Conservation (phyloP, 2,888 invertebrate genomes). For the Carterocephalus palaemon region DNA sequence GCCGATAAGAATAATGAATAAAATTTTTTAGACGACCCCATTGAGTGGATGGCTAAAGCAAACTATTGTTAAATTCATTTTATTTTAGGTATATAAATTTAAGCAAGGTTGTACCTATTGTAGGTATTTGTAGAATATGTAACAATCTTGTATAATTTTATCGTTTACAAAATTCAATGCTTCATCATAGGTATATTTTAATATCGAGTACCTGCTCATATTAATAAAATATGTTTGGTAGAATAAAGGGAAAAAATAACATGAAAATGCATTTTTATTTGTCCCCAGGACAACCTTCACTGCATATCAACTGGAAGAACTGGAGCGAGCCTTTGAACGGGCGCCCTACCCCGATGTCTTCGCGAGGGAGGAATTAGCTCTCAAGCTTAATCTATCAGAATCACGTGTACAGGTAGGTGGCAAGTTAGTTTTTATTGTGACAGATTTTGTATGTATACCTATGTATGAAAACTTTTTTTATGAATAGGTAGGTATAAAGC, state of each 20-base stretch:
- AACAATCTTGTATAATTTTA: too few relatives aligned
- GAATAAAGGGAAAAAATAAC: too few relatives aligned
- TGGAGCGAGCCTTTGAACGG: conserved; percentile 95
- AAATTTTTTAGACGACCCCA: conserved; percentile 34
- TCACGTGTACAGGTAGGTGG: conserved; percentile 77
- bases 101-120: too few relatives aligned
- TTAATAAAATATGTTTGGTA: conserved; percentile 3
- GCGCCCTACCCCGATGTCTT: conserved; percentile 98
- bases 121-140: too few relatives aligned
- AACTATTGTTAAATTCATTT: background rate
- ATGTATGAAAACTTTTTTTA: background rate
- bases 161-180: too few relatives aligned
- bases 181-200: too few relatives aligned
- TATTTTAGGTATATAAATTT: too few relatives aligned
- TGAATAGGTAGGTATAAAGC: too few relatives aligned
- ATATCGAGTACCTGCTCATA: too few relatives aligned
- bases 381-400: conserved; percentile 93
- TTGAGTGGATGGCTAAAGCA: conserved; percentile 1
- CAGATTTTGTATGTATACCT: background rate
- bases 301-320: conserved; percentile 94
- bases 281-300: conserved; percentile 94
- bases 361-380: conserved; percentile 94
- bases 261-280: conserved; percentile 24
- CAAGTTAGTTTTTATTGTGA: too few relatives aligned
- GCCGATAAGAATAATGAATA: conserved; percentile 50